phyloP scores from a whole-genome alignment of 2,888 invertebrate genomes.

The Stenurella melanura region DNA sequence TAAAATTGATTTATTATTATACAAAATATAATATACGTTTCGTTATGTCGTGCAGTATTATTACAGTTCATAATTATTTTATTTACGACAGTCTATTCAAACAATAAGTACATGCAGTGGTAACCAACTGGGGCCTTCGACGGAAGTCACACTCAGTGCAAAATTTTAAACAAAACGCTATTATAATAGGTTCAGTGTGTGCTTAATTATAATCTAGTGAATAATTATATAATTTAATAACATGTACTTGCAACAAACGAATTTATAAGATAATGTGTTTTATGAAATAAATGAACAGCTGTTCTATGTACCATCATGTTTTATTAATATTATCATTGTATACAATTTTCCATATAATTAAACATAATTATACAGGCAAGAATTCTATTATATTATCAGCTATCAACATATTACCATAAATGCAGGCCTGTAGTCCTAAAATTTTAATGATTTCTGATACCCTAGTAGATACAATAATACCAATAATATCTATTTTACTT shows the following conservation, averaged over 20 bases:
- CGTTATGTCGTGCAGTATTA: no score
- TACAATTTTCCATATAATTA: conserved; percentile 1
- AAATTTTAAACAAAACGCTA: no score
- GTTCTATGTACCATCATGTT: background rate
- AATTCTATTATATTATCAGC: background rate
- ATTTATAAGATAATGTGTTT: background rate
- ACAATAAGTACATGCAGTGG: no score
- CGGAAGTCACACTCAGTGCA: no score
- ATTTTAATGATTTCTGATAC: background rate
- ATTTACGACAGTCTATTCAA: no score
- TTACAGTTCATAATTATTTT: no score
- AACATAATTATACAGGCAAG: conserved; percentile 3
- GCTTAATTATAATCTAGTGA: no score
- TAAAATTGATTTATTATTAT: no score
- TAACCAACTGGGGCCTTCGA: no score
- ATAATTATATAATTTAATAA: no score
- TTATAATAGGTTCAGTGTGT: no score
- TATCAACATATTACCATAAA: background rate
- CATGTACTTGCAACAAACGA: background rate
- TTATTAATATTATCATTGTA: background rate
- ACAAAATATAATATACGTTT: no score
- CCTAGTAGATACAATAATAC: background rate
- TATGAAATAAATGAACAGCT: background rate
- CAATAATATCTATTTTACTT: background rate
- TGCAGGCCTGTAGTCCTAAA: background rate